Conservation (phyloP, 2,797 vertebrate species). For the Columba guinea region DNA sequence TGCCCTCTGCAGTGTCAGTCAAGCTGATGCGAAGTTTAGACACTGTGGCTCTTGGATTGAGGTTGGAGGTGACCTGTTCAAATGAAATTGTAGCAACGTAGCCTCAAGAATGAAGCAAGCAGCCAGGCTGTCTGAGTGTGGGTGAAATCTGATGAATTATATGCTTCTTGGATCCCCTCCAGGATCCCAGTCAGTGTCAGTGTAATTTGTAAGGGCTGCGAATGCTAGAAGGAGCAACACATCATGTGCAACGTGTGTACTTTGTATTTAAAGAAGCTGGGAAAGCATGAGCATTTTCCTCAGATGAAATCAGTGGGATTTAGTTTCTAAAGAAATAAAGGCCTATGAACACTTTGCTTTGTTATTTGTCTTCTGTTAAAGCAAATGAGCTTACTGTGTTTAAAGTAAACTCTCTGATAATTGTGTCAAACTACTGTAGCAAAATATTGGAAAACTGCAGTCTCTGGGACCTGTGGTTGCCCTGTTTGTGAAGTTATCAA, state of each 20-base stretch:
- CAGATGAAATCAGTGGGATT: slow-evolving; percentile 33
- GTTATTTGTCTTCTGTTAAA: background rate
- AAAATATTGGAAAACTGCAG: background rate
- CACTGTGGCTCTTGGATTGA: background rate
- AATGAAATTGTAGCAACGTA: slow-evolving; percentile 26
- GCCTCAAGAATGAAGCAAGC: slow-evolving; percentile 44
- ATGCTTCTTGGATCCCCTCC: slow-evolving; percentile 31
- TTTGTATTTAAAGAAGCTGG: background rate
- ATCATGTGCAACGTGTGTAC: background rate
- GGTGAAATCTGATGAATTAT: slow-evolving; percentile 67
- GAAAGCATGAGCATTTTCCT: background rate
- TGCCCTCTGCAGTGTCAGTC: background rate
- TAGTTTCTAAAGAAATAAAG: slow-evolving; percentile 38
- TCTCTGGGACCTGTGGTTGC: background rate
- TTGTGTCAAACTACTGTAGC: background rate
- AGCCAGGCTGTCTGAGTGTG: slow-evolving; percentile 42
- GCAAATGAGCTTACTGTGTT: rapidly evolving
- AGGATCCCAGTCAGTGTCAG: slow-evolving; percentile 17
- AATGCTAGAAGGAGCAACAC: slow-evolving; percentile 27
- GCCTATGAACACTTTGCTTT: background rate
- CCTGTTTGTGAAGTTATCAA: background rate
- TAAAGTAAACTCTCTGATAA: background rate
- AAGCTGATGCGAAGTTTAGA: background rate
- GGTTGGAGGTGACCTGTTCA: slow-evolving; percentile 41
- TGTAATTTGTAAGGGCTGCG: slow-evolving; percentile 11